phyloP scores from a whole-genome alignment of 2,888 invertebrate species.

The Junonia oenone region DNA sequence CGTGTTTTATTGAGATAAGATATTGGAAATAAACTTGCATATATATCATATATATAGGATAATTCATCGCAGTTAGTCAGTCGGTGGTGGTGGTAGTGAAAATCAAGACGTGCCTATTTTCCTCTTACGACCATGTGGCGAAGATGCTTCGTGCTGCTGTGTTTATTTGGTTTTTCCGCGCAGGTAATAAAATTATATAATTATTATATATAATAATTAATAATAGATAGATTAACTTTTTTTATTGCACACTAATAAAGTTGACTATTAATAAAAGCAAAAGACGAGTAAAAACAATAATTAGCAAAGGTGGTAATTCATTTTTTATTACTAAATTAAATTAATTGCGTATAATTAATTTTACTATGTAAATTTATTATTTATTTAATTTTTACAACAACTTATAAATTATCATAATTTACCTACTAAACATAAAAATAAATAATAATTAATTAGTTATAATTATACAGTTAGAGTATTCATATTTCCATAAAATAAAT shows the following conservation, averaged over 20 bases:
- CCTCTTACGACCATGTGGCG: conserved; percentile 7
- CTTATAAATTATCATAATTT: no score
- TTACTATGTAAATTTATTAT: not conserved
- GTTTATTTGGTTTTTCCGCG: conserved; percentile 21
- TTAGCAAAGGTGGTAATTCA: no score
- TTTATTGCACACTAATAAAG: not conserved
- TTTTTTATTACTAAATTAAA: no score
- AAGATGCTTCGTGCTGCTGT: conserved; percentile 14
- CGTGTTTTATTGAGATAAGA: not conserved
- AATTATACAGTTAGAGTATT: no score
- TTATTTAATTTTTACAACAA: no score
- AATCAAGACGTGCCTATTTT: conserved; percentile 1
- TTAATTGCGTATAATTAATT: no score
- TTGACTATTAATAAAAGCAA: no score
- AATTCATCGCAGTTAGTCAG: not conserved
- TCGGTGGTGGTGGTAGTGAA: not conserved
- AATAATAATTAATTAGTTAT: no score
- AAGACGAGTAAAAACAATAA: no score
- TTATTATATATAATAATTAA: not conserved
- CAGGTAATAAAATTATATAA: conserved; percentile 19
- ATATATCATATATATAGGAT: not conserved
- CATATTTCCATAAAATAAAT: no score
- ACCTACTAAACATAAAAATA: no score
- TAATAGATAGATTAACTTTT: not conserved
- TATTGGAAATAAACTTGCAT: not conserved